phyloP scores from a whole-genome alignment of 2,113 vertebrate genomes.

The Microtus montanus region DNA sequence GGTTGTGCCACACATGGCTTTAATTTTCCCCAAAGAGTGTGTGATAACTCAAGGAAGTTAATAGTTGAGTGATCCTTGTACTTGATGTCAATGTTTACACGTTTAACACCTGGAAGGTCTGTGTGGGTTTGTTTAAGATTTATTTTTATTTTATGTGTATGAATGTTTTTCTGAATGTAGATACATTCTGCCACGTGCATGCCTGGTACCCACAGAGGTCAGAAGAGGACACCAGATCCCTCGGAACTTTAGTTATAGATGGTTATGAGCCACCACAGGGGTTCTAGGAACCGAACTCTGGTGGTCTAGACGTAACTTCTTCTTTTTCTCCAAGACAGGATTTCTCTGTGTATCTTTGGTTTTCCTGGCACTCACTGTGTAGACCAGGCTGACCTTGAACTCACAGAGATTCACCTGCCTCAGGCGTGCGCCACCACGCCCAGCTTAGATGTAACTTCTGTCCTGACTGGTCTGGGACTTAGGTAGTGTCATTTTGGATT shows the following conservation, averaged over 20 bases:
- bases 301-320: neutral
- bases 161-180: neutral
- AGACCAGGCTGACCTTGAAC: no score
- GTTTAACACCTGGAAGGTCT: neutral
- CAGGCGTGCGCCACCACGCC: no score
- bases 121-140: neutral
- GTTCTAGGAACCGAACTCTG: neutral
- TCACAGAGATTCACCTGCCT: no score
- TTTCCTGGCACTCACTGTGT: no score
- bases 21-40: neutral
- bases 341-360: no score
- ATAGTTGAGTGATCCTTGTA: neutral
- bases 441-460: neutral
- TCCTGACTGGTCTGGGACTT: neutral
- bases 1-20: neutral
- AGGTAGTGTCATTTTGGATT: neutral
- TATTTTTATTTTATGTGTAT: neutral
- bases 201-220: neutral
- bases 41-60: neutral
- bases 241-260: neutral
- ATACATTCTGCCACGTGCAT: neutral
- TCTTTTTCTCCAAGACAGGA: no score
- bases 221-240: neutral
- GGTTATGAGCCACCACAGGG: neutral
- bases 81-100: neutral